phyloP scores from a whole-genome alignment of 2,797 vertebrate species.

The Nothura maculosa region DNA sequence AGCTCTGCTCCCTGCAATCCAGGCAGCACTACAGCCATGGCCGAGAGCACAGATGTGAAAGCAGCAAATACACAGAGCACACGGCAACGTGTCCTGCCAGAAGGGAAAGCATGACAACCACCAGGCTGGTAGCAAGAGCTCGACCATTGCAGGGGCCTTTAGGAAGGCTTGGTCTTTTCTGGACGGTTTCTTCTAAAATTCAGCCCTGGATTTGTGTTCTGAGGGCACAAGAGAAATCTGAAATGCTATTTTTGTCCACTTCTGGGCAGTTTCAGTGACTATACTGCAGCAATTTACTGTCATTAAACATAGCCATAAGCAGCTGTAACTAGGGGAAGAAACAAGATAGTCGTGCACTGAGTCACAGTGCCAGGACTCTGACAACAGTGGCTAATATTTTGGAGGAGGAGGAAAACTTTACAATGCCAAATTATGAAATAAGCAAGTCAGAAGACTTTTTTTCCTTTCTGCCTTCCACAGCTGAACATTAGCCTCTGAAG shows the following conservation, averaged over 20 bases:
- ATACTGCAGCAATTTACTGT: conserved; percentile 1
- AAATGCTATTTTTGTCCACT: neutral
- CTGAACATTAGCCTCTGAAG: neutral
- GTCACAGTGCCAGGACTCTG: accelerated
- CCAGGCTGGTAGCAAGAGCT: neutral
- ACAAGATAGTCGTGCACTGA: neutral
- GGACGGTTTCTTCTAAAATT: neutral
- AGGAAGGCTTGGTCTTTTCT: neutral
- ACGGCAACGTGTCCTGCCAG: neutral
- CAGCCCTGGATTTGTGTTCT: neutral
- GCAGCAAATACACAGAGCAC: neutral
- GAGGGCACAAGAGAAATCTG: neutral
- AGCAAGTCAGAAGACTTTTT: neutral
- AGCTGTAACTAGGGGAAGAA: neutral
- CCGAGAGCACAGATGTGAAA: neutral
- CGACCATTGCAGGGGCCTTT: accelerated
- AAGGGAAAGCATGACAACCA: accelerated
- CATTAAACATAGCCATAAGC: neutral
- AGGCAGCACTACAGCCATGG: accelerated
- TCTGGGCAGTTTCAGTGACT: neutral
- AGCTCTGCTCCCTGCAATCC: neutral
- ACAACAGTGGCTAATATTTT: conserved; percentile 35
- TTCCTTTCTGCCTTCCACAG: conserved; percentile 6
- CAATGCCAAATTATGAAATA: conserved; percentile 38
- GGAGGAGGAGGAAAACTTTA: conserved; percentile 10